Conservation (phyloP, 1,140 invertebrate species). For the Macrobrachium nipponense region DNA sequence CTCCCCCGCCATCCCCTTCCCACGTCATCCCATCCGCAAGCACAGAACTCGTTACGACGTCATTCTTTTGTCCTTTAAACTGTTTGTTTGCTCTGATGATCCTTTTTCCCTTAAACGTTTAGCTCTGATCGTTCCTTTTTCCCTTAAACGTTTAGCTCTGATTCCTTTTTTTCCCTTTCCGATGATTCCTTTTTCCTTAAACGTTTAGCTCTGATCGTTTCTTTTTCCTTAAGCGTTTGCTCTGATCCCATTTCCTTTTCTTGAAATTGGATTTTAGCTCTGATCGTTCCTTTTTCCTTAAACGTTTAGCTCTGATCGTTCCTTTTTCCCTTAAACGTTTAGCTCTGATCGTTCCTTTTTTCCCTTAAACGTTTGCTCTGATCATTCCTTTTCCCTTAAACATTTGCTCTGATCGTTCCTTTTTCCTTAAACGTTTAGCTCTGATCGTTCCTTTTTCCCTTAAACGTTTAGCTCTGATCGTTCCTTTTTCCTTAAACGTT, state of each 20-base stretch:
- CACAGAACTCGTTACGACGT: no score
- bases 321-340: background rate
- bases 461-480: background rate
- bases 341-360: background rate
- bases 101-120: conserved; percentile 3
- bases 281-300: background rate
- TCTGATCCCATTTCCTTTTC: background rate
- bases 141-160: background rate
- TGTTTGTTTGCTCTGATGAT: no score
- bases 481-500: background rate
- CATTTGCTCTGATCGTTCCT: background rate
- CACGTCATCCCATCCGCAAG: no score
- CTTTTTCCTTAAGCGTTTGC: background rate
- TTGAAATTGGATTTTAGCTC: no score
- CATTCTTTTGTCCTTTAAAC: no score
- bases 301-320: background rate
- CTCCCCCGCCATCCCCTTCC: no score
- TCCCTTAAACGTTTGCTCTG: background rate
- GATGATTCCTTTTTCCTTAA: background rate
- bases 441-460: background rate
- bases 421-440: background rate
- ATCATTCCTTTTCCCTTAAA: background rate
- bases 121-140: background rate
- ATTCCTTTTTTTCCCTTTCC: background rate
- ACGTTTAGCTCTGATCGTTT: background rate